These are phyloP conservation scores for Drosophila subsilvestris DNA, from an alignment of 2,888 invertebrate genomes.

Conservation along the genomic window DNA sequence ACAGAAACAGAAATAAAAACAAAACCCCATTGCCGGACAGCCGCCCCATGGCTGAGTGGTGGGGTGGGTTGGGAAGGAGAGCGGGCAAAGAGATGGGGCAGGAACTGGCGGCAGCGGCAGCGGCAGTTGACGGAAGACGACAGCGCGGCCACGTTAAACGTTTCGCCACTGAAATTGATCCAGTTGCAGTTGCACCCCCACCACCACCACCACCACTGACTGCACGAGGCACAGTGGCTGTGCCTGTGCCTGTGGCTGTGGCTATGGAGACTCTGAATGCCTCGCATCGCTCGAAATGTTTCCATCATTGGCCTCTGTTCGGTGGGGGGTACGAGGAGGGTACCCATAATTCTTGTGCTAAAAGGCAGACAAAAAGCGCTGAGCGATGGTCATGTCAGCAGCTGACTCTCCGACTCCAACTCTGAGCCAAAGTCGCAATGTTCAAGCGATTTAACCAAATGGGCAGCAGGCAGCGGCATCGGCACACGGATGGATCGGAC, in stretches of 20 bases:
- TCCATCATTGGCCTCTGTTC: conserved; percentile 64
- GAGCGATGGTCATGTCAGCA: conserved; percentile 64
- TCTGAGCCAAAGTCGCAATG: conserved; percentile 32
- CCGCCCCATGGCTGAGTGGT: background rate
- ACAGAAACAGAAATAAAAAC: conserved; percentile 34
- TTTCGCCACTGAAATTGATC: conserved; percentile 81
- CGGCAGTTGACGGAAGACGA: conserved; percentile 58
- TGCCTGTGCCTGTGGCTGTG: conserved; percentile 24
- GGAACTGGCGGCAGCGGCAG: conserved; percentile 8
- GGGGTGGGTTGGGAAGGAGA: background rate
- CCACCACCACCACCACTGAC: too few relatives aligned
- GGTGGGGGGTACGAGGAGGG: conserved; percentile 22
- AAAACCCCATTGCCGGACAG: background rate
- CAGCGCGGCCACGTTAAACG: conserved; percentile 49
- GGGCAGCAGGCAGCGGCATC: conserved; percentile 48
- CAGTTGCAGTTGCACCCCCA: conserved; percentile 72
- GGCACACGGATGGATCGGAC: conserved; percentile 44
- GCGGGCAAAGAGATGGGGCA: background rate
- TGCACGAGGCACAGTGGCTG: conserved; percentile 27
- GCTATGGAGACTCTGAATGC: conserved; percentile 55
- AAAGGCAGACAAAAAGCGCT: conserved; percentile 69
- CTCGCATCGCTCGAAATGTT: conserved; percentile 75
- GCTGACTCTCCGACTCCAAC: conserved; percentile 15
- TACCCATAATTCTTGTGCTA: conserved; percentile 80
- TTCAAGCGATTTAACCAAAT: conserved; percentile 74